Conservation (phyloP, 2,888 invertebrate genomes). For the Zygothrica quintamaculata region DNA sequence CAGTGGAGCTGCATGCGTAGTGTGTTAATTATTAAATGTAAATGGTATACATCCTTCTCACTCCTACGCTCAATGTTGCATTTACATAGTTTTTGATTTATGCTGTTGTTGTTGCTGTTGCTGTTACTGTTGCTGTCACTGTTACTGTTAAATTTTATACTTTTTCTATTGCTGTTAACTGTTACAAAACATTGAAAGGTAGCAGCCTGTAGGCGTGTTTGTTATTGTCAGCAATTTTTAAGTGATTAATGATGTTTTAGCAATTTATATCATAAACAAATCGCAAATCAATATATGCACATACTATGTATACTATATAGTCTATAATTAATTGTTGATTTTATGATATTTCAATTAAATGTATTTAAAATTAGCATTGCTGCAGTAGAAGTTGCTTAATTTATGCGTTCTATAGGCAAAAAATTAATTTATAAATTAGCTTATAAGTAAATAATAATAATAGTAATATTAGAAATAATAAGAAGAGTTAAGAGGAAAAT, state of each 20-base stretch:
- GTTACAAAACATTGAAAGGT: too few relatives aligned
- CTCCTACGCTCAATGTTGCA: too few relatives aligned
- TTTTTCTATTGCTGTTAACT: conserved; percentile 1
- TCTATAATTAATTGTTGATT: conserved; percentile 54
- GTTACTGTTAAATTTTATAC: conserved; percentile 4
- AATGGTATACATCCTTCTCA: too few relatives aligned
- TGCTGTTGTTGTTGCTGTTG: conserved; percentile 8
- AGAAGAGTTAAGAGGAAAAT: not conserved
- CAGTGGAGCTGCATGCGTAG: too few relatives aligned
- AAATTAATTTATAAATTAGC: conserved; percentile 10
- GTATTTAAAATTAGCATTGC: conserved; percentile 47
- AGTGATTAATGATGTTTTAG: conserved; percentile 57
- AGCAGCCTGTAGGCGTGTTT: conserved; percentile 54
- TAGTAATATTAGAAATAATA: too few relatives aligned
- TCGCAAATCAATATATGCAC: conserved; percentile 22
- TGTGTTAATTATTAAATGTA: too few relatives aligned
- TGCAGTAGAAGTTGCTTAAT: conserved; percentile 30
- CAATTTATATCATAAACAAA: conserved; percentile 57
- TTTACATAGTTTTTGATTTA: conserved; percentile 4
- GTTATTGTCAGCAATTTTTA: conserved; percentile 54
- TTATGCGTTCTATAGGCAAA: conserved; percentile 35
- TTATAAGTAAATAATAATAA: conserved; percentile 2
- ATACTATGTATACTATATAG: conserved; percentile 4
- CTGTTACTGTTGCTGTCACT: conserved; percentile 10
- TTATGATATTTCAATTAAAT: conserved; percentile 68